Conservation (phyloP, 2,888 invertebrate species). For the Leucania comma region DNA sequence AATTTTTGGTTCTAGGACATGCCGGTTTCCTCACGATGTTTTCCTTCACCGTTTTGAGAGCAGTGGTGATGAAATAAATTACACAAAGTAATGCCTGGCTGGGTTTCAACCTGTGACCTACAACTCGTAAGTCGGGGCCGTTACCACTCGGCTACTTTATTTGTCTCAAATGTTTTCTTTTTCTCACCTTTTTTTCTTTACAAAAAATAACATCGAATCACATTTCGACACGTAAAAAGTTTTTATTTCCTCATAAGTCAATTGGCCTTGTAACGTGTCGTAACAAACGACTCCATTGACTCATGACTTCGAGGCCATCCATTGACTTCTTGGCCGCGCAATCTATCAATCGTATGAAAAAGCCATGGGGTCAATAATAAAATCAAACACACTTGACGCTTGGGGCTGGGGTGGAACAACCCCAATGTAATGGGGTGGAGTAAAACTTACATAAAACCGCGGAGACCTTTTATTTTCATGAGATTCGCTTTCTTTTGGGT, state of each 20-base stretch:
- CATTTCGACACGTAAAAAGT: neutral
- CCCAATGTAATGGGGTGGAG: slow-evolving; percentile 53
- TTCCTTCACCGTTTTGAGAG: too few relatives aligned
- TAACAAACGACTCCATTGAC: neutral
- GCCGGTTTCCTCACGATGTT: too few relatives aligned
- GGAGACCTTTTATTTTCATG: slow-evolving; percentile 67
- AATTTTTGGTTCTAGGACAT: too few relatives aligned
- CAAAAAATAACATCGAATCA: too few relatives aligned
- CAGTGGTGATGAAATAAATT: too few relatives aligned
- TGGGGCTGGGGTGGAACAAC: slow-evolving; percentile 42
- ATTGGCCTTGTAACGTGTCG: neutral
- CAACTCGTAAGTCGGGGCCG: too few relatives aligned
- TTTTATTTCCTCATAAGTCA: neutral
- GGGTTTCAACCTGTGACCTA: too few relatives aligned
- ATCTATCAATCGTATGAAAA: slow-evolving; percentile 33
- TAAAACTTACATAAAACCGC: slow-evolving; percentile 66
- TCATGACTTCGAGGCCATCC: too few relatives aligned
- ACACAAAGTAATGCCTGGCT: too few relatives aligned
- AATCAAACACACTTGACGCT: slow-evolving; percentile 41
- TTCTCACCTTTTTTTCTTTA: too few relatives aligned
- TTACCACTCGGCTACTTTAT: too few relatives aligned
- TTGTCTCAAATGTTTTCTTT: too few relatives aligned
- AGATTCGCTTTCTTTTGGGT: slow-evolving; percentile 61
- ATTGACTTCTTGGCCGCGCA: neutral
- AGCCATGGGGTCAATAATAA: slow-evolving; percentile 56